These are phyloP conservation scores for Lepidurus couesii DNA, from an alignment of 1,140 invertebrate species.

Conservation along the genomic window DNA sequence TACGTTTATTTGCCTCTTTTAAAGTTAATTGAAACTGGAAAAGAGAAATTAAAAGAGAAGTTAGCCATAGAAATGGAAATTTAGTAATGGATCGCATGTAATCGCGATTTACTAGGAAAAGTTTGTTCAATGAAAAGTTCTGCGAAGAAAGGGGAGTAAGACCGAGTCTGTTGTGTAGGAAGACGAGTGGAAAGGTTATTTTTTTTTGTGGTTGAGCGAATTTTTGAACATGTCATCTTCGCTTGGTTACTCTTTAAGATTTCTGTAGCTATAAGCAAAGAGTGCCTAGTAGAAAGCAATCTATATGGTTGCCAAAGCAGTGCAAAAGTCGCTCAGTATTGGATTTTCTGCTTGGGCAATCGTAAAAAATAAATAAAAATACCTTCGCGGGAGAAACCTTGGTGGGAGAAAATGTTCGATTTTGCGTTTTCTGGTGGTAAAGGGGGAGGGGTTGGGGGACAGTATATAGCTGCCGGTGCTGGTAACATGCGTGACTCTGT, in stretches of 20 bases:
- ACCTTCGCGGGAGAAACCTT: neutral
- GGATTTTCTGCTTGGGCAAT: conserved; percentile 10
- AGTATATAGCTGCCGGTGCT: neutral
- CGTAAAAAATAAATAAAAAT: neutral
- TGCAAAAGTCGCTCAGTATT: conserved; percentile 13
- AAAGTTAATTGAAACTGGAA: too few species aligned
- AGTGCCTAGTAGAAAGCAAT: neutral
- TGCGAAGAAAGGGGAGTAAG: too few species aligned
- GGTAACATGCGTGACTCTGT: neutral
- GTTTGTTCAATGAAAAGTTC: too few species aligned
- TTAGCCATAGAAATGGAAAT: too few species aligned
- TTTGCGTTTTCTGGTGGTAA: neutral
- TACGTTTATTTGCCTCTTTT: too few species aligned
- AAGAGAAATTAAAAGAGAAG: too few species aligned
- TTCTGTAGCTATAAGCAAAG: neutral
- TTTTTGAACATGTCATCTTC: neutral
- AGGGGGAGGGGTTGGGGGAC: neutral
- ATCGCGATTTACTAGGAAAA: too few species aligned
- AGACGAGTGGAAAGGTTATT: neutral
- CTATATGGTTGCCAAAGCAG: conserved; percentile 6
- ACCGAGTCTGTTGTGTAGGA: neutral
- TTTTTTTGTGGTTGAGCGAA: neutral
- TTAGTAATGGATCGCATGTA: too few species aligned
- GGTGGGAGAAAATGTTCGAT: neutral
- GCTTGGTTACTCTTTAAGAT: neutral